phyloP scores from a whole-genome alignment of 1,140 invertebrate species.

The Neotoxoptera formosana region DNA sequence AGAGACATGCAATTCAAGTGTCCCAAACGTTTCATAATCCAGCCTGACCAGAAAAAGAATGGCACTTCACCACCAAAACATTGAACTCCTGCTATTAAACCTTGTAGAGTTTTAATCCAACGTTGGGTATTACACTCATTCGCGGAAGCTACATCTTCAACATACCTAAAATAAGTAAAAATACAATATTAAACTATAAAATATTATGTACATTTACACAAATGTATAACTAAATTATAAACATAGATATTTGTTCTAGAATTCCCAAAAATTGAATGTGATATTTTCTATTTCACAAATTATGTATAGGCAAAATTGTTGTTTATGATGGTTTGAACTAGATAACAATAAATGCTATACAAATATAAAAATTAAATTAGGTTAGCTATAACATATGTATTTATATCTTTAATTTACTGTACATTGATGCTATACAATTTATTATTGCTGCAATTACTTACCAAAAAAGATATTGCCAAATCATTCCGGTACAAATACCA shows the following conservation, averaged over 20 bases:
- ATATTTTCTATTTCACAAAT: neutral
- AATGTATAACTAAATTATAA: slow-evolving; percentile 19
- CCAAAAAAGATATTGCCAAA: slow-evolving; percentile 91
- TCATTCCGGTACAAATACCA: slow-evolving; percentile 82
- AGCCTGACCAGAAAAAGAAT: slow-evolving; percentile 85
- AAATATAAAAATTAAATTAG: neutral
- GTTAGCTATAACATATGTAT: neutral
- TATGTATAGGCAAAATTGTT: neutral
- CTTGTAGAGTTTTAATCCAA: slow-evolving; percentile 83
- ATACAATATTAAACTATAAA: neutral
- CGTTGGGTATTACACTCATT: slow-evolving; percentile 65
- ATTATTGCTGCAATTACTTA: slow-evolving; percentile 59
- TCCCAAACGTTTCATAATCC: slow-evolving; percentile 81
- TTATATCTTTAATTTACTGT: neutral
- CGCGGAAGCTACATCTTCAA: slow-evolving; percentile 73
- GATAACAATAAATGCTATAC: neutral
- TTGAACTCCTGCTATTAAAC: slow-evolving; percentile 78
- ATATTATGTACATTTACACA: neutral
- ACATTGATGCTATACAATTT: neutral
- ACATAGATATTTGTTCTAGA: neutral
- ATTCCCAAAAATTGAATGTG: neutral
- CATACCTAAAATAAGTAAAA: slow-evolving; percentile 65
- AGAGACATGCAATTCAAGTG: slow-evolving; percentile 83
- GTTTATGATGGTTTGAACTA: neutral
- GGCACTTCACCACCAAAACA: slow-evolving; percentile 88